Percentiles rank a stretch among this genome's conserved stretches.
Evolutionary conservation across 2,888 invertebrate genomes (phyloP).

Genomic region (Thelaira solivaga): DNA sequence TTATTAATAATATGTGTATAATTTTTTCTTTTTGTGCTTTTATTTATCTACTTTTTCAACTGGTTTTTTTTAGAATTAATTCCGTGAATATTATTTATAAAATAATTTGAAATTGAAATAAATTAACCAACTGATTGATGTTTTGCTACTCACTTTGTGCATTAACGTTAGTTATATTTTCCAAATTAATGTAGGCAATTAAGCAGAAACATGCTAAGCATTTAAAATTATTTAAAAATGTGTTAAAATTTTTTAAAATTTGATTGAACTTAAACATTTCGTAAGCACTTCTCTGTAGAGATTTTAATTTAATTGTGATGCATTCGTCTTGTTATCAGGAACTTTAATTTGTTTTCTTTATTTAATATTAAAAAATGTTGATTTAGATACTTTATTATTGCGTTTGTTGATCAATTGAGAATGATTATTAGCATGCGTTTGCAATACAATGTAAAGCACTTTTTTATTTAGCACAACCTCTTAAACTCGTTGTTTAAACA

Average conservation of each 20-base stretch:
- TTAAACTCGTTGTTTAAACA: slow-evolving; percentile 8
- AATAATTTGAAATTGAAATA: not conserved
- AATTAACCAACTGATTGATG: not conserved
- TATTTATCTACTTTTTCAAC: too few species aligned
- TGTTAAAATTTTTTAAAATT: not conserved
- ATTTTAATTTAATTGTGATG: slow-evolving; percentile 3
- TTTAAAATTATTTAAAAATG: not conserved
- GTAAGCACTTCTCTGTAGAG: not conserved
- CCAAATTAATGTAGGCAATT: slow-evolving; percentile 15
- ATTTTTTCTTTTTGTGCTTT: too few species aligned
- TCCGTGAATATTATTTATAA: not conserved
- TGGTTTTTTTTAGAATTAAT: too few species aligned
- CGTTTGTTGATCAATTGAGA: not conserved
- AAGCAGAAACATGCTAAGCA: not conserved
- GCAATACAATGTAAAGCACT: not conserved
- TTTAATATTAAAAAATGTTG: not conserved
- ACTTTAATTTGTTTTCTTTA: not conserved
- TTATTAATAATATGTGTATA: too few species aligned
- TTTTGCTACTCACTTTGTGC: slow-evolving; percentile 53
- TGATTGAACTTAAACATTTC: slow-evolving; percentile 1
- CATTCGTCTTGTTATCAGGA: slow-evolving; percentile 13
- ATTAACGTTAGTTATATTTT: slow-evolving; percentile 19
- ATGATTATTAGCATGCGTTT: not conserved
- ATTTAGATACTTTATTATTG: not conserved
- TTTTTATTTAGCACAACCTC: slow-evolving; percentile 28